Evolutionary conservation across 2,888 invertebrate genomes (phyloP), one percentile per base, ranked within the genome.

Genomic region (Tenthredo scrophulariae): DNA sequence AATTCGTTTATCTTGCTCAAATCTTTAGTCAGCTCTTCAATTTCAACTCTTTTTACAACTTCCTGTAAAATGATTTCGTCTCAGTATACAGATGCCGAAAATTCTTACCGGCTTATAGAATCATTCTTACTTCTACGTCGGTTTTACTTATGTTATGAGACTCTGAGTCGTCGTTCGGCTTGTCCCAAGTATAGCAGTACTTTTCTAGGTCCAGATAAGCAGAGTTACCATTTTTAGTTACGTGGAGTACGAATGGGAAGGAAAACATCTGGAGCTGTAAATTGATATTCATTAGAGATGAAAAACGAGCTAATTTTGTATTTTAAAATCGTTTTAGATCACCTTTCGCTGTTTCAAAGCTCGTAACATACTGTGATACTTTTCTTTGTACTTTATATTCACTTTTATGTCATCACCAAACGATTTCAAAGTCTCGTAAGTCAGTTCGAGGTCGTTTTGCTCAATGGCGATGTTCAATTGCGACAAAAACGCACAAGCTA

Each of bases 31-130:
- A 93, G 93, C 88, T 94, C 93, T 89, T 93, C 94, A 1, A 93
- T 91, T 87, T 94, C 94, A 84, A 94, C 92, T 90, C 93, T 94
- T 86, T 94, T 94, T 13, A 94, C 94, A 89, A 94, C 94, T 18
- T 94, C 93, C 87, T 95, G 91, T 54, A 1, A n/a, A 54, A 54
- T 54, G 7, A n/a, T 7, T n/a, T 54, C 1, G n/a, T 0, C 54
- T 54, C 5, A 54, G 54, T 26, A 9, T 13, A 22, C 1, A 62
- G 2, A 62, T 26, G 10, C 2, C 4, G 10, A 9, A 62, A 50
- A 50, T 50, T 50, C 18, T 18, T 18, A 54, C n/a, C 7, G 4
- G n/a, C 13, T 13, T 26, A 13, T 4, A 13, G 2, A 62, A 26
- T 62, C 13, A 10, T 3, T 10, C 22, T 67, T 88, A 92, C 92